Percentiles rank a stretch among this genome's conserved stretches.
phyloP scores from a whole-genome alignment of 2,888 invertebrate species.

The Ectobius pallidus region DNA sequence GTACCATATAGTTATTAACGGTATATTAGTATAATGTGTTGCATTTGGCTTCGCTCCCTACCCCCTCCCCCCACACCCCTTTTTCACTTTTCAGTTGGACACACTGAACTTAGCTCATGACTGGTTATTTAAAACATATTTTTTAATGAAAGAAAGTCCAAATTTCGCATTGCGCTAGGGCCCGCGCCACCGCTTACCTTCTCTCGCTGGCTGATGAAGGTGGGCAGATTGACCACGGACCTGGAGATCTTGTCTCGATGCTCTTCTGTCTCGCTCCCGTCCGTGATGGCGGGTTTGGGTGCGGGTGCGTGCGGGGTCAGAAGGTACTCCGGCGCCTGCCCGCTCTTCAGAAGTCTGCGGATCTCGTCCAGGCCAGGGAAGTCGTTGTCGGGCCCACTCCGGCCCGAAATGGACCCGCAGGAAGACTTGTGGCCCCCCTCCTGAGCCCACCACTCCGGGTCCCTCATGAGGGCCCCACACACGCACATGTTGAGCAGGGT shows the following conservation, averaged over 20 bases:
- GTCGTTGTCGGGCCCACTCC: constrained; percentile 59
- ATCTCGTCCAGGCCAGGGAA: constrained; percentile 71
- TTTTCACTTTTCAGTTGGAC: too few species aligned
- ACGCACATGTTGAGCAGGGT: constrained; percentile 84
- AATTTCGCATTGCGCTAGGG: too few species aligned
- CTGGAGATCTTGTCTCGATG: constrained; percentile 48
- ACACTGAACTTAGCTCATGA: too few species aligned
- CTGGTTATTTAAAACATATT: too few species aligned
- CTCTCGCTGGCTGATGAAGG: constrained; percentile 72
- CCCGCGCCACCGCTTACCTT: too few species aligned
- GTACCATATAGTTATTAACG: too few species aligned
- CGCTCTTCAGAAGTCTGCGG: constrained; percentile 71
- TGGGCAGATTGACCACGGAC: constrained; percentile 77
- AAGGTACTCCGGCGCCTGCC: constrained; percentile 69
- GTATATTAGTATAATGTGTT: too few species aligned
- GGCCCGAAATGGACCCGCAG: constrained; percentile 59
- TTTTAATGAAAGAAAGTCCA: too few species aligned
- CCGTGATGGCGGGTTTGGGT: constrained; percentile 49
- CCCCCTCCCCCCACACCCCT: too few species aligned
- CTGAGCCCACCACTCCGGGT: constrained; percentile 80
- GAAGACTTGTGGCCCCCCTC: constrained; percentile 61
- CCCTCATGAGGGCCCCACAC: constrained; percentile 85
- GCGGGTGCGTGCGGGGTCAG: constrained; percentile 67
- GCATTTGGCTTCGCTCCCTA: too few species aligned
- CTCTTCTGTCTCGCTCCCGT: constrained; percentile 52